Evolutionary conservation across 2,113 vertebrate species (phyloP).

Genomic region (Sebastes schlegelii): DNA sequence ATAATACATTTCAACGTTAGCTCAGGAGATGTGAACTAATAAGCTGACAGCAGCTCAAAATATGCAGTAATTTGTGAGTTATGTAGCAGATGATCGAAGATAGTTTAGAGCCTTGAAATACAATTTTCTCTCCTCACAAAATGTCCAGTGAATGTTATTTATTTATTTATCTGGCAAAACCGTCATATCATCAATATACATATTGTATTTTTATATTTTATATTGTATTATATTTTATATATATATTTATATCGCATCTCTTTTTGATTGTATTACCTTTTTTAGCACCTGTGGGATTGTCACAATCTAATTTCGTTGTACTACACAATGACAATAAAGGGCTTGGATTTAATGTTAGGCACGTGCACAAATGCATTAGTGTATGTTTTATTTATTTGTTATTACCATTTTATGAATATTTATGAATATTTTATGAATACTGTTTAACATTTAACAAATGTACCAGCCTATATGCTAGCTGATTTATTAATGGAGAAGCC

Average conservation of each 20-base stretch:
- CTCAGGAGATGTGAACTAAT: background rate
- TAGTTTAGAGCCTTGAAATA: background rate
- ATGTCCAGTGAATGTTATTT: background rate
- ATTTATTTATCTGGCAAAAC: too few species aligned
- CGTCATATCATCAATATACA: too few species aligned
- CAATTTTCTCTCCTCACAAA: rapidly evolving
- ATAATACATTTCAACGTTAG: background rate
- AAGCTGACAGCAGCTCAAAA: background rate
- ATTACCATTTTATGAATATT: background rate
- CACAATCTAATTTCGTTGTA: too few species aligned
- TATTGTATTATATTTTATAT: too few species aligned
- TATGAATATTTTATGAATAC: background rate
- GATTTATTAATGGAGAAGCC: background rate
- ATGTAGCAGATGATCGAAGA: background rate
- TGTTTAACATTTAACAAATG: background rate
- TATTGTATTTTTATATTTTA: too few species aligned
- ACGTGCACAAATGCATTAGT: background rate
- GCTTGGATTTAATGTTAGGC: background rate
- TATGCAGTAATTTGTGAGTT: background rate
- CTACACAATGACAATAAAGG: too few species aligned
- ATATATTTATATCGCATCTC: too few species aligned
- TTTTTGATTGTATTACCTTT: too few species aligned
- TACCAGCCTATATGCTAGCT: background rate
- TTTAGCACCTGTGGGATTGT: too few species aligned
- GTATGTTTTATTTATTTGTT: background rate